phyloP scores from a whole-genome alignment of 2,888 invertebrate species.

The Scaptomyza cyrtandrae region DNA sequence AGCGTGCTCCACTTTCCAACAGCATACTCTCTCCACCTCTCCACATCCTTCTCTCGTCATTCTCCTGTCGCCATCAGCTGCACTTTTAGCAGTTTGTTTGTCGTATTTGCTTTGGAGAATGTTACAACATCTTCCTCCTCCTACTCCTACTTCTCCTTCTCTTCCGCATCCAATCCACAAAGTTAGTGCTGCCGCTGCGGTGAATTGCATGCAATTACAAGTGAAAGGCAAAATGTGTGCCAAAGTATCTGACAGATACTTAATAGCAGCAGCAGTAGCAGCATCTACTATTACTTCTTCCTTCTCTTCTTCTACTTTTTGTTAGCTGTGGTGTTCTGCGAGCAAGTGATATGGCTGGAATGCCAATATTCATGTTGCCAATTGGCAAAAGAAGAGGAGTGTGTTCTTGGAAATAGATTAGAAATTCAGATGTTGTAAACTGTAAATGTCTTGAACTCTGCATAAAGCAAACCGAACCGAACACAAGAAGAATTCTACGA shows the following conservation, averaged over 20 bases:
- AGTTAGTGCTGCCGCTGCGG: conserved; percentile 28
- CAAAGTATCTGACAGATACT: conserved; percentile 78
- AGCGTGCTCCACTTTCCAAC: conserved; percentile 45
- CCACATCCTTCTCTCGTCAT: no score
- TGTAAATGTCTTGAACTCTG: conserved; percentile 5
- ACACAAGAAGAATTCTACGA: not conserved
- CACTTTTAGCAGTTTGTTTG: conserved; percentile 50
- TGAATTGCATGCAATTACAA: conserved; percentile 78
- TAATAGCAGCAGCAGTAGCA: conserved; percentile 62
- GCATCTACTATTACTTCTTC: not conserved
- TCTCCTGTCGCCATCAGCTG: conserved; percentile 6
- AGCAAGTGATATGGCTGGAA: conserved; percentile 26
- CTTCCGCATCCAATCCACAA: not conserved
- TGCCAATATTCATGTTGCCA: conserved; percentile 44
- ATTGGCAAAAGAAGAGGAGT: conserved; percentile 18
- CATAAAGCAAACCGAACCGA: no score
- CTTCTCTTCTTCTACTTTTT: not conserved
- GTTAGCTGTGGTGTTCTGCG: not conserved
- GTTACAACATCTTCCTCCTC: not conserved
- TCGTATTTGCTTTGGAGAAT: conserved; percentile 41
- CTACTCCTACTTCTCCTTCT: no score
- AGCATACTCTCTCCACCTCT: not conserved
- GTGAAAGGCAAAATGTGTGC: conserved; percentile 77
- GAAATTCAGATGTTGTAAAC: conserved; percentile 15
- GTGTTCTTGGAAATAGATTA: conserved; percentile 24